phyloP scores from a whole-genome alignment of 2,888 invertebrate species.

The Nemurella pictetii region DNA sequence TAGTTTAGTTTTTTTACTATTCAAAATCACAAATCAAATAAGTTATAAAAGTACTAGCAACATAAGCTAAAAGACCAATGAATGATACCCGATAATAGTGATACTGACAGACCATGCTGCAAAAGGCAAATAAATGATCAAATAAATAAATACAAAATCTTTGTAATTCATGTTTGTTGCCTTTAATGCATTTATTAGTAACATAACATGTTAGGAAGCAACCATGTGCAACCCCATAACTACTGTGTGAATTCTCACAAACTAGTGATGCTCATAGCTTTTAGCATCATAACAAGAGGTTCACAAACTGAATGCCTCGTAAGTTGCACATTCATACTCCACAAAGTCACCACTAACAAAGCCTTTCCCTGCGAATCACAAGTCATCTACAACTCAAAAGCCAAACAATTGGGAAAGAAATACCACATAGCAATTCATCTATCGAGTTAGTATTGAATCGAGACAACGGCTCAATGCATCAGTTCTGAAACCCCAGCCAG shows the following conservation, averaged over 20 bases:
- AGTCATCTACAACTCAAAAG: not conserved
- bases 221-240: slow-evolving; percentile 20
- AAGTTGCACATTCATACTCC: not conserved
- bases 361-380: not conserved
- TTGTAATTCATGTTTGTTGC: not conserved
- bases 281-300: slow-evolving; percentile 14
- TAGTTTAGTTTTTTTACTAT: no score
- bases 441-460: not conserved
- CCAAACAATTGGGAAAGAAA: not conserved
- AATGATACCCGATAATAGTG: no score
- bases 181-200: slow-evolving; percentile 29
- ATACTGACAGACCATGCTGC: no score
- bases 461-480: not conserved
- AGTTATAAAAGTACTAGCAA: no score
- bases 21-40: no score
- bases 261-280: slow-evolving; percentile 8
- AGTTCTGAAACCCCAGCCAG: slow-evolving; percentile 16
- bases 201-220: slow-evolving; percentile 28
- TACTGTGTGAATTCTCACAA: not conserved
- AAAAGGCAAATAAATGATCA: no score
- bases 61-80: no score
- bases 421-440: not conserved
- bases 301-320: not conserved
- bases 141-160: not conserved
- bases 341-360: not conserved